Base-by-base conservation (phyloP, 2,888 invertebrate genomes). In the Lasioglossum zephyrum region DNA sequence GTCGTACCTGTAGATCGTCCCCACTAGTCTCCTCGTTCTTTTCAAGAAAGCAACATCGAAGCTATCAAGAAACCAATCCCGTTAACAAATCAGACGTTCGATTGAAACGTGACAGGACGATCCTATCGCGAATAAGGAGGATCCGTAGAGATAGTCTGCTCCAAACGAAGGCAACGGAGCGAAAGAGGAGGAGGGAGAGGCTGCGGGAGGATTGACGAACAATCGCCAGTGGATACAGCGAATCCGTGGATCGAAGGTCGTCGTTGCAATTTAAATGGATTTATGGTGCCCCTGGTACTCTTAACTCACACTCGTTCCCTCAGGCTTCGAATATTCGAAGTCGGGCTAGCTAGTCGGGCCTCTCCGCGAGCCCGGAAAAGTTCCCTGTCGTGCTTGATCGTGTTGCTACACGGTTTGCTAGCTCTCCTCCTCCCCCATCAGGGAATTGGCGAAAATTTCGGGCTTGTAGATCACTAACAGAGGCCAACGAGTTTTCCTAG, bases 231-330 rank as follows among this genome's bases (percentile, higher is more conserved):
- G 82, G 53, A 72, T 66, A 81, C 70, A 66, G 72, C 81, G 82
- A 80, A 87, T 84, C 84, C 69, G 66, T 36, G 74, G 86, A 92
- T 93, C 92, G 92, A 91, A 92, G 93, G 91, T 91, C 91, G 89
- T 89, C 87, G 89, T 83, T 88, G 92, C 92, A 92, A 93, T 93
- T 93, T 91, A 90, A 89, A 87, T 86, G 90, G 91, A 93, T 93
- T 93, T 93, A 93, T 92, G 77, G 89, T 81, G 88, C 91, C 90
- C 92, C 78, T 76, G 92, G 88, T 87, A 83, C 90, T 86, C 87
- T 90, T 92, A 93, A 93, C 92, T 93, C 91, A 90, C 84, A 63
- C 53, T 18, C 31, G 69, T 57, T 88, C 90, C 84, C 86, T 60
- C 75, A 78, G 77, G 85, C 81, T 79, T 78, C 87, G 87, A 92